phyloP scores from a whole-genome alignment of 2,797 vertebrate species.

The Crenichthys baileyi region DNA sequence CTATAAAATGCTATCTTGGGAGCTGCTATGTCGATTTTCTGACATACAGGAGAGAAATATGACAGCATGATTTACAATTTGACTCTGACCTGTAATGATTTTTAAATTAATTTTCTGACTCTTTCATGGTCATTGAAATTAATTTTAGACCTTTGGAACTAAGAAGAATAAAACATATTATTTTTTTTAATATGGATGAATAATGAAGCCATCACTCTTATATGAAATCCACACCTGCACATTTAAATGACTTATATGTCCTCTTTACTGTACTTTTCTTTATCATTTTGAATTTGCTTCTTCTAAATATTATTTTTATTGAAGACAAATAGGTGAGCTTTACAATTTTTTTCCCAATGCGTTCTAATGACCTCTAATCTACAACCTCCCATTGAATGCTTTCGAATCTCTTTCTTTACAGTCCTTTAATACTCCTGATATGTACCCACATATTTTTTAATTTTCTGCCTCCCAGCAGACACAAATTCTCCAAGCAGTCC shows the following conservation, averaged over 20 bases:
- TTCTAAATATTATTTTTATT: background rate
- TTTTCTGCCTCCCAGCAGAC: conserved; percentile 1
- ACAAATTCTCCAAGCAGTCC: background rate
- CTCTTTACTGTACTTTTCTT: background rate
- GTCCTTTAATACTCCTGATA: background rate
- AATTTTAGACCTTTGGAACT: background rate
- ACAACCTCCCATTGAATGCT: too few relatives aligned
- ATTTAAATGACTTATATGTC: background rate
- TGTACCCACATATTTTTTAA: background rate
- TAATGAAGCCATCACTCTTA: conserved; percentile 42
- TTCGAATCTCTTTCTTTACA: background rate
- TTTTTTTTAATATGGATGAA: background rate
- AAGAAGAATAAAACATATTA: background rate
- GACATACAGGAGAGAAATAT: conserved; percentile 60
- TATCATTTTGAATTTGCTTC: background rate
- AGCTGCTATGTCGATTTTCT: conserved; percentile 48
- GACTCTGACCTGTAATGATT: conserved; percentile 55
- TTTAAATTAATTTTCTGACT: conserved; percentile 54
- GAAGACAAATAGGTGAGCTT: background rate
- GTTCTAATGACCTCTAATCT: background rate
- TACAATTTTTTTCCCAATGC: background rate
- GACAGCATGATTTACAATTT: conserved; percentile 36
- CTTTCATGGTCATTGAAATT: conserved; percentile 32
- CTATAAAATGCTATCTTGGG: conserved; percentile 51
- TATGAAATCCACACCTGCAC: background rate